Conservation (phyloP, 2,113 vertebrate genomes). For the Rhinichthys klamathensis region DNA sequence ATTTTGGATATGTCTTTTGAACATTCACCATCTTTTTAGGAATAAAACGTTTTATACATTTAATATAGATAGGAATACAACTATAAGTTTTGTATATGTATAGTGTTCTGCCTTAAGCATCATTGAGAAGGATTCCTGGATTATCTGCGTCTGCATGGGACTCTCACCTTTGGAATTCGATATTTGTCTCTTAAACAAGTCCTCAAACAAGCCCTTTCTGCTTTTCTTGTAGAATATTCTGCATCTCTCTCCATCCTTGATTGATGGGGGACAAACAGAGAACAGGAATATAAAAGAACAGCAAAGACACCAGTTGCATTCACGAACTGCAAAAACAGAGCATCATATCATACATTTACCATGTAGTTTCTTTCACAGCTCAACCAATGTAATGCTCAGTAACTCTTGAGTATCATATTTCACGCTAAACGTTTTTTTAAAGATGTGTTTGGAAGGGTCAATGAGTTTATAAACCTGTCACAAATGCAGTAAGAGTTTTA, state of each 20-base stretch:
- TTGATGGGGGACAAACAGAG: constrained; percentile 34
- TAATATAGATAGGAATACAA: too few species aligned
- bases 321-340: neutral
- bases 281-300: neutral
- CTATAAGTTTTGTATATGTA: too few species aligned
- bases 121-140: neutral
- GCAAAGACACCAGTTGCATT: neutral
- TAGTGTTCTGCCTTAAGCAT: too few species aligned
- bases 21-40: too few species aligned
- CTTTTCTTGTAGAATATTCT: constrained; percentile 82
- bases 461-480: neutral
- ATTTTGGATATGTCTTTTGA: too few species aligned
- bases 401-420: neutral
- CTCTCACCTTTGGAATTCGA: constrained; percentile 79
- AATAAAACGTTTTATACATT: too few species aligned
- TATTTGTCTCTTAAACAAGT: constrained; percentile 85
- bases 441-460: neutral
- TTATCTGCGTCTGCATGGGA: neutral
- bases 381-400: neutral
- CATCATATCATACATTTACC: neutral
- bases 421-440: neutral
- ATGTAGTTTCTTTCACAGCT: neutral
- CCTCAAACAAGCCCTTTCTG: constrained; percentile 80
- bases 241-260: constrained; percentile 86
- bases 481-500: too few species aligned